Evolutionary conservation across 2,113 vertebrate genomes (phyloP), one percentile per base, ranked within the genome.

Genomic region (Poeciliopsis turrubarensis): DNA sequence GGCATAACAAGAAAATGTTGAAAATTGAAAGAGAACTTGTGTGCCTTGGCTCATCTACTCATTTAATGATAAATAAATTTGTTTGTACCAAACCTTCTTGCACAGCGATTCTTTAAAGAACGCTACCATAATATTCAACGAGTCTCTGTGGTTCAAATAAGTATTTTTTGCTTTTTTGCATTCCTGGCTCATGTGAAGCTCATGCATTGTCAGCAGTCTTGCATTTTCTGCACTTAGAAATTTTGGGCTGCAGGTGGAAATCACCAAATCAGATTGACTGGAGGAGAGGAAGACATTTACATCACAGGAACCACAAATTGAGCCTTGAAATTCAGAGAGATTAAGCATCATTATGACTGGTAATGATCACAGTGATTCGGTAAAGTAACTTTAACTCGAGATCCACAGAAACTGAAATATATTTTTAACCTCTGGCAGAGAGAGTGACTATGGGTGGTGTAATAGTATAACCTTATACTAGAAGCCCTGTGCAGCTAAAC

Each of bases 381-480:
- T 27, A 12, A 65, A 73, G 41, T 65, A 65, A 57, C 5, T 72
- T 69, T 15, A 62, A 60, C 61, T 65, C 5, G 29, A 15, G 2
- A 4, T 22, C 8, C 39, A 67, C 5, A 26, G 41, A 57, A 27
- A 65, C 19, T 11, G 3, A 61, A 74, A 68, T 4, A 44, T 34
- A 57, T 3, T 15, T 41, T 34, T 7, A 54, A 69, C 10, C 15
- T 27, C 61, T 63, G 41, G 27, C 25, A 60, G 14, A 75, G 37
- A 68, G 12, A 5, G 11, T 41, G 19, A n/a, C 29, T 63, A 13
- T 70, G 54, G 22, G 5, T 74, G 51, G 5, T 60, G 11, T 30
- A 65, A 78, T 71, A 75, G 69, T 25, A 34, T 64, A 65, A 57
- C 14, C 67, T 30, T 25, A 70, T 5, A 57, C 25, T 54, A 65